These are phyloP conservation scores for Aphelenchoides fujianensis DNA, from an alignment of 1,140 invertebrate genomes.

Conservation along the genomic window DNA sequence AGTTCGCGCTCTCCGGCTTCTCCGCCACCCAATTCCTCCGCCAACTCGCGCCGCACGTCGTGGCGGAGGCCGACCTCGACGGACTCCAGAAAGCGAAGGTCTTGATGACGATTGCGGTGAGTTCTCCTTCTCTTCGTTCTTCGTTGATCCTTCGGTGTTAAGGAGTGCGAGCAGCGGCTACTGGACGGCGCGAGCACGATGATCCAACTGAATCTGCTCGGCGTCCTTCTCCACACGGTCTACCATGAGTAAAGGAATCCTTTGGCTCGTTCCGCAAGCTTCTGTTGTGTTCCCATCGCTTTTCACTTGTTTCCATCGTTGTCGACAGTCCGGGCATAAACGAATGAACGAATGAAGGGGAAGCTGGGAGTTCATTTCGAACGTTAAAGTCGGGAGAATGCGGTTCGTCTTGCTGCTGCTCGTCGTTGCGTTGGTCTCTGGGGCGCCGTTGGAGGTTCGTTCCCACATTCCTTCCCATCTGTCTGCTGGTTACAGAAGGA, in stretches of 20 bases:
- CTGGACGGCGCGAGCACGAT: neutral
- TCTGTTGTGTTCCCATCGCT: too few relatives aligned
- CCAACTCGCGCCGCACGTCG: conserved; percentile 78
- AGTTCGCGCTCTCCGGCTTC: conserved; percentile 77
- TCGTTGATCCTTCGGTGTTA: neutral
- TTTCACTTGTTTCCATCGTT: too few relatives aligned
- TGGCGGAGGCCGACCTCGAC: conserved; percentile 69
- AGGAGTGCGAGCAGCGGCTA: neutral
- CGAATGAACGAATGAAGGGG: too few relatives aligned
- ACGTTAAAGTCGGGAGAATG: too few relatives aligned
- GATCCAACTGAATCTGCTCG: neutral
- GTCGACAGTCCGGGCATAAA: too few relatives aligned
- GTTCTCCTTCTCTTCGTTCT: conserved; percentile 27
- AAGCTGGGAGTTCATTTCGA: too few relatives aligned
- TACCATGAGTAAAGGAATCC: neutral
- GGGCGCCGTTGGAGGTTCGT: too few relatives aligned
- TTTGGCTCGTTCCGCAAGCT: too few relatives aligned
- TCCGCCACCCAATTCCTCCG: conserved; percentile 74
- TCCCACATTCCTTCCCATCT: too few relatives aligned
- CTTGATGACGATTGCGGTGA: conserved; percentile 63
- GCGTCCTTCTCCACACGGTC: neutral
- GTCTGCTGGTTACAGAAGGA: too few relatives aligned
- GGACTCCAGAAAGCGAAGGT: conserved; percentile 64
- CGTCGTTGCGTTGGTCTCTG: too few relatives aligned
- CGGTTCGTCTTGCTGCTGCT: too few relatives aligned